Evolutionary conservation across 2,113 vertebrate species (phyloP).

Genomic region (Piprites chloris): DNA sequence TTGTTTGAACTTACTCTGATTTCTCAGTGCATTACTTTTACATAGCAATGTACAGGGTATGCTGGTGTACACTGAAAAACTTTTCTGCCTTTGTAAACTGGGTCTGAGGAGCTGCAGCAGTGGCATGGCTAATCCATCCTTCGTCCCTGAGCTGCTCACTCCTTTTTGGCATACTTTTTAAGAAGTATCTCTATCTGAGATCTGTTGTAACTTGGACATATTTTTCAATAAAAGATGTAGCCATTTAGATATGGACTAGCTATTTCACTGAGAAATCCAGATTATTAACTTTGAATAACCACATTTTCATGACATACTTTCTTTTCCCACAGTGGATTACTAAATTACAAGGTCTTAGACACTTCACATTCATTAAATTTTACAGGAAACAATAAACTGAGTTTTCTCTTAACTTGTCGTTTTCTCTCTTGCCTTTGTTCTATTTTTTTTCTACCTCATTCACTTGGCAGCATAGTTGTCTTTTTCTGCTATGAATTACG

Average conservation of each 20-base stretch:
- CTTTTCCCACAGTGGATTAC: not conserved
- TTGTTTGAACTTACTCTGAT: not conserved
- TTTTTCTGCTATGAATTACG: accelerated
- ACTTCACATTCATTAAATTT: not conserved
- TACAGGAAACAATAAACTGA: not conserved
- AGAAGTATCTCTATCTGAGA: not conserved
- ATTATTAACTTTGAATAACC: not conserved
- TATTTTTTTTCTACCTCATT: not conserved
- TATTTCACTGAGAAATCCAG: not conserved
- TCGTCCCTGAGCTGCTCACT: not conserved
- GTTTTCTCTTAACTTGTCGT: not conserved
- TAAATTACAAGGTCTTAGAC: not conserved
- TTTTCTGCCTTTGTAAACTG: not conserved
- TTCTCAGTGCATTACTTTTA: not conserved
- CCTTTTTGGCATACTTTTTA: not conserved
- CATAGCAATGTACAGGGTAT: not conserved
- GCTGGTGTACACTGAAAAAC: not conserved
- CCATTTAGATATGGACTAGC: not conserved
- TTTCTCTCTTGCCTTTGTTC: not conserved
- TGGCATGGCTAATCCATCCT: not conserved
- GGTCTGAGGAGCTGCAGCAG: not conserved
- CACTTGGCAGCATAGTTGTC: not conserved
- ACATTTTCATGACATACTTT: not conserved
- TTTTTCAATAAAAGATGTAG: not conserved
- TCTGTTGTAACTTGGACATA: not conserved